Evolutionary conservation across 2,113 vertebrate species (phyloP), one percentile per base, ranked within the genome.

Genomic region (Channa maculata): DNA sequence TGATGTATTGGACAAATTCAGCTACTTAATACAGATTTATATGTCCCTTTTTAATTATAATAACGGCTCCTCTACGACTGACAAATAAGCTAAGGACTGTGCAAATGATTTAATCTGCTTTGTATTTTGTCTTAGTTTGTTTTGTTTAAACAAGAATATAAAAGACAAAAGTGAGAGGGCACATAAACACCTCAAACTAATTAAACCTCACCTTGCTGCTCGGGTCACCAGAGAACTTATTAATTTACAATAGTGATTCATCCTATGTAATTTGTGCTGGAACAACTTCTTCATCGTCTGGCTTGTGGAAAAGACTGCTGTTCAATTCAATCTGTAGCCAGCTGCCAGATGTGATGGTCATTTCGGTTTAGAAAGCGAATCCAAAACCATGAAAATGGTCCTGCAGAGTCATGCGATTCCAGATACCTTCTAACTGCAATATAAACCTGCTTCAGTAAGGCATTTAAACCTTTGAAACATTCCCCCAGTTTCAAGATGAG

Each of bases 401-500:
- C 39, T 13, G 45, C 44, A 34, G 45, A 63, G 57, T 58, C 11
- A 24, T 53, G 48, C 8, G 0, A 3, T 2, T 43, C 49, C 65
- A 76, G 44, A 44, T 4, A 24, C n/a, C 46, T 3, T 65, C 45
- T 84, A 55, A 83, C n/a, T 4, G 10, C 55, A 61, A 12, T 38
- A 60, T 52, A 72, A 52, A 71, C 43, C 33, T 10, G 11, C 8
- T 3, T 33, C 8, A 38, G 12, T 44, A n/a, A 68, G 44, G 0
- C 0, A 33, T 11, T 66, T 68, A 2, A 51, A 15, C 64, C 38
- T 39, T 24, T 38, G 44, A 54, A 73, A 58, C 48, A 41, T 24
- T 38, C 8, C 43, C 41, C 50, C 33, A 33, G n/a, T 37, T 41
- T 62, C 39, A 79, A 72, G 80, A 98, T 98, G 97, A 96, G 94